A percentile compares a stretch with the other conserved stretches of the same genome.
Evolutionary conservation across 2,797 vertebrate species (phyloP).

Genomic region (Eleutherodactylus coqui): DNA sequence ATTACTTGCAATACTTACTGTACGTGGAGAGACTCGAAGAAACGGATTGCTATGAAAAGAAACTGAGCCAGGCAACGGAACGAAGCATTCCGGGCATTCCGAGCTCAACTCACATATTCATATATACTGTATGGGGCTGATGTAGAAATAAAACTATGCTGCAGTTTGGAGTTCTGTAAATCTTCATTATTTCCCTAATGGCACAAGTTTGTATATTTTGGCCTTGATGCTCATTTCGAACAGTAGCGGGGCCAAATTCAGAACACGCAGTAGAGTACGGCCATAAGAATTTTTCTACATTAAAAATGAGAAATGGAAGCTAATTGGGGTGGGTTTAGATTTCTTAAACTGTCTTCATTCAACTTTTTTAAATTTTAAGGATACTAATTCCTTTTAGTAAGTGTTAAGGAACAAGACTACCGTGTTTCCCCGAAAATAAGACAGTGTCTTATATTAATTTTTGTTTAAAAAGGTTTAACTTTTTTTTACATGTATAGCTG

Average conservation of each 20-base stretch:
- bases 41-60: not conserved
- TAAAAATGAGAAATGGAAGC: not conserved
- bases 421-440: no score
- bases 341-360: not conserved
- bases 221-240: not conserved
- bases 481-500: no score
- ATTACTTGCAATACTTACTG: not conserved
- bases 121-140: not conserved
- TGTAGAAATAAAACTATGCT: constrained; percentile 7
- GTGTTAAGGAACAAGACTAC: no score
- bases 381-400: not conserved
- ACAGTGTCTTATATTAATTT: no score
- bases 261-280: not conserved
- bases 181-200: constrained; percentile 19
- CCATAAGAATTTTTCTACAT: not conserved
- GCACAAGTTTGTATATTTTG: constrained; percentile 6
- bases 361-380: no score
- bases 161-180: not conserved
- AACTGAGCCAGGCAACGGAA: not conserved
- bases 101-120: constrained; percentile 12
- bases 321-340: not conserved
- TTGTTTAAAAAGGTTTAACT: no score
- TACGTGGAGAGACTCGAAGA: not conserved
- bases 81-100: not conserved
- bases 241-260: not conserved